phyloP scores from a whole-genome alignment of 2,888 invertebrate species.

The Caenorhabditis uteleia region DNA sequence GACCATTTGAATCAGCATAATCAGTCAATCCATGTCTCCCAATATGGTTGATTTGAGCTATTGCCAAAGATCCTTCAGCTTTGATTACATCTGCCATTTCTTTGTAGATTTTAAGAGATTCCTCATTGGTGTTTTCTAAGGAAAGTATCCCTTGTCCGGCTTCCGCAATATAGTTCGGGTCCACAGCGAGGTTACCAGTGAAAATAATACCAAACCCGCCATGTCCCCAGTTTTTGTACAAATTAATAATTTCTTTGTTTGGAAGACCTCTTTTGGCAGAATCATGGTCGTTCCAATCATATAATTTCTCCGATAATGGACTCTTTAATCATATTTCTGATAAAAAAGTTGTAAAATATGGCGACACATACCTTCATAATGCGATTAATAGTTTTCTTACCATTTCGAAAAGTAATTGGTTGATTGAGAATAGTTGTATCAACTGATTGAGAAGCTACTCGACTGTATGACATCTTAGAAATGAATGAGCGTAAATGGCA shows the following conservation, averaged over 20 bases:
- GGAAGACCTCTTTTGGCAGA: conserved; percentile 38
- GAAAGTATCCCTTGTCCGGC: conserved; percentile 52
- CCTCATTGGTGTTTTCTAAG: conserved; percentile 27
- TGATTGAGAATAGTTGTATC: conserved; percentile 22
- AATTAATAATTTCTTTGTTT: conserved; percentile 37
- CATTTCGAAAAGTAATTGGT: conserved; percentile 25
- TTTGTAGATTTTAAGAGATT: conserved; percentile 17
- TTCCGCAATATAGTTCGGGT: conserved; percentile 30
- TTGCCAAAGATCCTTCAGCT: conserved; percentile 42
- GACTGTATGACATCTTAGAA: conserved; percentile 21
- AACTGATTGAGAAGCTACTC: conserved; percentile 14
- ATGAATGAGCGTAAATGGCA: not conserved
- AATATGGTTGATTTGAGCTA: conserved; percentile 48
- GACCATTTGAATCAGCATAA: conserved; percentile 8
- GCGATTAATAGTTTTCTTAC: conserved; percentile 34
- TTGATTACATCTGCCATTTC: conserved; percentile 28
- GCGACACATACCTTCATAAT: conserved; percentile 35
- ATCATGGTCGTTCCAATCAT: conserved; percentile 27
- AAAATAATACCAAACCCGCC: conserved; percentile 56
- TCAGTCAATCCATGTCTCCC: conserved; percentile 3
- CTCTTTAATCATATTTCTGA: conserved; percentile 44
- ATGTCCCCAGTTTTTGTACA: conserved; percentile 55
- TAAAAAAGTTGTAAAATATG: not conserved
- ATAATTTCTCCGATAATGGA: conserved; percentile 46
- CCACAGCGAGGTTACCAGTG: conserved; percentile 47